Evolutionary conservation across 2,113 vertebrate species (phyloP).

Genomic region (Gila orcuttii): DNA sequence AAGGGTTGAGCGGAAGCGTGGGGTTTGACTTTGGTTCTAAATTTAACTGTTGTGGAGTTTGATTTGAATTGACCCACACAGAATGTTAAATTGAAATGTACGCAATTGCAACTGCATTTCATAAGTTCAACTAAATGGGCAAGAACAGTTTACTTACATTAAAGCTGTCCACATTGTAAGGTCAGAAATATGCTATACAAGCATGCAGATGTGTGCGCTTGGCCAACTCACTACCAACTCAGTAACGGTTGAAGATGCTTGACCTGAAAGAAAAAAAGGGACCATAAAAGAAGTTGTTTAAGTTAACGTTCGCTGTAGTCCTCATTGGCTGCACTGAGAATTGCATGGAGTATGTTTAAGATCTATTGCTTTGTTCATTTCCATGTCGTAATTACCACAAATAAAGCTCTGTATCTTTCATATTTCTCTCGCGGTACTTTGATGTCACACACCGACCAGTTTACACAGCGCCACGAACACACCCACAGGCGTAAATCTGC

Average conservation of each 20-base stretch:
- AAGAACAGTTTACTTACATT: not conserved
- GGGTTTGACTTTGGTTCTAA: conserved; percentile 18
- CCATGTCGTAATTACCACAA: too few species aligned
- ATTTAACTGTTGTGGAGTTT: not conserved
- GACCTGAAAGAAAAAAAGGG: not conserved
- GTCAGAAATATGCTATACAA: not conserved
- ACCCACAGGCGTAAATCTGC: too few species aligned
- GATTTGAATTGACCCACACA: not conserved
- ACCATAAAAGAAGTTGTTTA: not conserved
- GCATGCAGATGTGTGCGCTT: not conserved
- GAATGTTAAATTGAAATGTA: not conserved
- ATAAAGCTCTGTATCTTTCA: too few species aligned
- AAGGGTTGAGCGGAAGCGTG: conserved; percentile 59
- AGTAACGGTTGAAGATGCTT: not conserved
- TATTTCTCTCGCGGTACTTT: too few species aligned
- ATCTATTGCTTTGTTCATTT: too few species aligned
- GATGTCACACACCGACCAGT: too few species aligned
- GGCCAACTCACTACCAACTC: not conserved
- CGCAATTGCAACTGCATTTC: not conserved
- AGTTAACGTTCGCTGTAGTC: not conserved
- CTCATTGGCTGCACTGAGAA: not conserved
- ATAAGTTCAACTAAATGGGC: not conserved
- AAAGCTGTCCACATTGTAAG: not conserved
- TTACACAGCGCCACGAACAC: too few species aligned
- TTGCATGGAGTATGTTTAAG: not conserved